Evolutionary conservation across 2,888 invertebrate species (phyloP).

Genomic region (Xanthia togata): DNA sequence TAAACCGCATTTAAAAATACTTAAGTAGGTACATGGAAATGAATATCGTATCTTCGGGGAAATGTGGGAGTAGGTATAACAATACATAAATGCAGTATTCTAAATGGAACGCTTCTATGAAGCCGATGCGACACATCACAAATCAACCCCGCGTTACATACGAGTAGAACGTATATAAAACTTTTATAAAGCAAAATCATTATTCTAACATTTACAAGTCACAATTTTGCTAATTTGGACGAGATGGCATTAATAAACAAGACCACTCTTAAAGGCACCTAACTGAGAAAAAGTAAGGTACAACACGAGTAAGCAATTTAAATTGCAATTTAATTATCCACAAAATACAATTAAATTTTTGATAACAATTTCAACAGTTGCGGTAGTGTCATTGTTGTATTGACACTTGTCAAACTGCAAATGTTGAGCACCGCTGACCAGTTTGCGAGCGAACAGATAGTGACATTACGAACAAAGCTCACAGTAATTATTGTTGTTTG

Average conservation of each 20-base stretch:
- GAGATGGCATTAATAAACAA: not conserved
- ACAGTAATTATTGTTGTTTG: constrained; percentile 80
- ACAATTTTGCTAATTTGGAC: not conserved
- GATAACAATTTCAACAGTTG: not conserved
- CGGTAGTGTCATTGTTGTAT: not conserved
- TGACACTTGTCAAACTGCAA: constrained; percentile 12
- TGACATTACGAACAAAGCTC: constrained; percentile 76
- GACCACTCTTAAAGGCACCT: not conserved
- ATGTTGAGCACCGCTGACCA: constrained; percentile 64
- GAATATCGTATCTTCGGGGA: too few relatives aligned
- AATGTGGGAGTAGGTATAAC: too few relatives aligned
- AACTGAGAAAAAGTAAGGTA: not conserved
- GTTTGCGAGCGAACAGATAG: constrained; percentile 60
- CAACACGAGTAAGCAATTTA: not conserved
- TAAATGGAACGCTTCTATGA: too few relatives aligned
- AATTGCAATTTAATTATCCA: not conserved
- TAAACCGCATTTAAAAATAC: too few relatives aligned
- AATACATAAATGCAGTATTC: too few relatives aligned
- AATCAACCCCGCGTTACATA: too few relatives aligned
- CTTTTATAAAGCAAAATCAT: not conserved
- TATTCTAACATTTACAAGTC: not conserved
- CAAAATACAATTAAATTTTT: not conserved
- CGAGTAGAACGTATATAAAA: not conserved
- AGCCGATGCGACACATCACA: too few relatives aligned
- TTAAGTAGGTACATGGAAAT: too few relatives aligned